These are phyloP conservation scores for Ophioderma brevispina DNA, from an alignment of 35 echinoderm and acorn worm genomes.

Conservation along the genomic window DNA sequence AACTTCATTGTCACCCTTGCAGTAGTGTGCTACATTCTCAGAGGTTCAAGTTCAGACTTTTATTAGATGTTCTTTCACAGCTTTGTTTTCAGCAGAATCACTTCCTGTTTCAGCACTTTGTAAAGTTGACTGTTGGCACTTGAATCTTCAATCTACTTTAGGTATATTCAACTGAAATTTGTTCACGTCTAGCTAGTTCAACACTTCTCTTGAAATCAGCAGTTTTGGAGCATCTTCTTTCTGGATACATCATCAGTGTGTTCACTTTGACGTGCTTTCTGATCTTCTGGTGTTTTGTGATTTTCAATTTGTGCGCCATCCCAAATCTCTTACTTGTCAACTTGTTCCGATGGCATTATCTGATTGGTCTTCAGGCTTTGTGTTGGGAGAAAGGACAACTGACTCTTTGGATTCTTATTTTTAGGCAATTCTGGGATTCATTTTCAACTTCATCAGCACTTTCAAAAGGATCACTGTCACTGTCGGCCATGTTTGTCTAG, in stretches of 20 bases:
- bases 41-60: too few relatives aligned
- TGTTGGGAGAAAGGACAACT: not conserved
- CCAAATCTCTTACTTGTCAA: too few relatives aligned
- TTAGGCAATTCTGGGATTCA: not conserved
- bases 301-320: not conserved
- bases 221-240: too few relatives aligned
- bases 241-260: not conserved
- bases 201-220: too few relatives aligned
- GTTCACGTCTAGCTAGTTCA: too few relatives aligned
- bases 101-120: not conserved
- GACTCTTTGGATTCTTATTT: not conserved
- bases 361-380: not conserved
- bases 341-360: too few relatives aligned
- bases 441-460: constrained; percentile 34
- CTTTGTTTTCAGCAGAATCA: not conserved
- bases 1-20: too few relatives aligned
- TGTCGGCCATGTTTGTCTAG: constrained; percentile 57
- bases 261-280: not conserved
- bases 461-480: constrained; percentile 36
- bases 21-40: too few relatives aligned
- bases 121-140: too few relatives aligned
- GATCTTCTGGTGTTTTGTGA: not conserved
- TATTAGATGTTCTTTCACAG: too few relatives aligned
- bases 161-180: too few relatives aligned
- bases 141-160: too few relatives aligned